Evolutionary conservation across 2,113 vertebrate genomes (phyloP), one percentile per base, ranked within the genome.

Genomic region (Philantomba maxwellii): DNA sequence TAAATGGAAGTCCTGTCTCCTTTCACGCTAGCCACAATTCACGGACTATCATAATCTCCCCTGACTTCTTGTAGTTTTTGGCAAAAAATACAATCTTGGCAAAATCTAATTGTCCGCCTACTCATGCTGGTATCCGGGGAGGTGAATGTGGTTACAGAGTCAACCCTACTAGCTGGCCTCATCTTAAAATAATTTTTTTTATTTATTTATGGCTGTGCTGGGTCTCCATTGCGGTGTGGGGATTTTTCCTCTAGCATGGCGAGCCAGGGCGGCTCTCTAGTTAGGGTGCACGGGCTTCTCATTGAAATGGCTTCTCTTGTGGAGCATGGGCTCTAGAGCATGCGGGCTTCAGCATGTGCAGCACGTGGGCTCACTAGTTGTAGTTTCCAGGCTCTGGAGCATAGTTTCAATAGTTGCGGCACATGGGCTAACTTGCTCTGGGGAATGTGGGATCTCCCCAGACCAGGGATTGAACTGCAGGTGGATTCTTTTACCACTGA

Each of bases 231-330:
- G 70, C 70, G 43, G 70, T 7, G 11, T 7, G 36, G 36, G 70
- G 0, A 43, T 3, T 75, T 26, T 26, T 75, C 2, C 23, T 14
- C 70, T 4, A 25, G 36, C 70, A 3, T 0, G 0, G 70, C 3
- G 0, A 26, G 36, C 36, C 11, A 43, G 39, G 36, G 70, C 23
- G 43, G 3, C 39, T 75, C 70, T 43, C 70, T 43, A 75, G 70
- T 43, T 43, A 75, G 1, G 23, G 36, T 14, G 6, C 70, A 26
- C 0, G 0, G 70, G 12, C 70, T 43, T 26, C 70, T 75, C 39
- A 43, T 2, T 75, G 70, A 25, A 39, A 14, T 4, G 23, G 23
- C 39, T 75, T 26, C 36, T 15, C 36, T 26, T 14, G 23, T 39
- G 23, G 70, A 75, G 39, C 12, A 43, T 0, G 3, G 23, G 70